phyloP scores from a whole-genome alignment of 2,888 invertebrate genomes.

The Hoplodrina blanda region DNA sequence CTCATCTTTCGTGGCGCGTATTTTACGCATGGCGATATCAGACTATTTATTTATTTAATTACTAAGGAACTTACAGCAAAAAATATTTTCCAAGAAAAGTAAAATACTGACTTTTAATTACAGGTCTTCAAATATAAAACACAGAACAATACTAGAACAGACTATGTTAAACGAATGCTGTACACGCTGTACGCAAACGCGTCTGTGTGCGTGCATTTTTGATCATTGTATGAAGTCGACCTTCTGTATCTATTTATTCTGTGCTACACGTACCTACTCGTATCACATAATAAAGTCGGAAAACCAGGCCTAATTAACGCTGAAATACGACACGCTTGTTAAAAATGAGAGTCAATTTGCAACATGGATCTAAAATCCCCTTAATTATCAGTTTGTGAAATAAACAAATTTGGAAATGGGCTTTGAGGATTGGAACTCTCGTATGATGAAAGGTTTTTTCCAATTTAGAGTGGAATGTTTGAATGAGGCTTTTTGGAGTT shows the following conservation, averaged over 20 bases:
- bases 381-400: constrained; percentile 60
- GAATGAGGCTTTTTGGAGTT: constrained; percentile 27
- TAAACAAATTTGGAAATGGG: constrained; percentile 53
- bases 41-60: too few species aligned
- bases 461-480: constrained; percentile 34
- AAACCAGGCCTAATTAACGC: constrained; percentile 75
- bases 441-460: constrained; percentile 51
- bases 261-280: constrained; percentile 9
- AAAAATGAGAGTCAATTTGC: constrained; percentile 64
- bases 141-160: too few species aligned
- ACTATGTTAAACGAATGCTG: constrained; percentile 4
- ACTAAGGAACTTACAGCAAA: too few species aligned
- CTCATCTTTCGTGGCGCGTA: too few species aligned
- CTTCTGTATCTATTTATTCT: constrained; percentile 9
- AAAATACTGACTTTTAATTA: too few species aligned
- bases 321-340: constrained; percentile 71
- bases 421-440: constrained; percentile 29
- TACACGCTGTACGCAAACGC: neutral
- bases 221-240: neutral
- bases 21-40: too few species aligned
- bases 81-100: too few species aligned
- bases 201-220: neutral
- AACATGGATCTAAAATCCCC: constrained; percentile 50
- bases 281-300: constrained; percentile 69
- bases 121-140: too few species aligned